These are phyloP conservation scores for Tenthredo scrophulariae DNA, from an alignment of 2,888 invertebrate species.

Conservation along the genomic window DNA sequence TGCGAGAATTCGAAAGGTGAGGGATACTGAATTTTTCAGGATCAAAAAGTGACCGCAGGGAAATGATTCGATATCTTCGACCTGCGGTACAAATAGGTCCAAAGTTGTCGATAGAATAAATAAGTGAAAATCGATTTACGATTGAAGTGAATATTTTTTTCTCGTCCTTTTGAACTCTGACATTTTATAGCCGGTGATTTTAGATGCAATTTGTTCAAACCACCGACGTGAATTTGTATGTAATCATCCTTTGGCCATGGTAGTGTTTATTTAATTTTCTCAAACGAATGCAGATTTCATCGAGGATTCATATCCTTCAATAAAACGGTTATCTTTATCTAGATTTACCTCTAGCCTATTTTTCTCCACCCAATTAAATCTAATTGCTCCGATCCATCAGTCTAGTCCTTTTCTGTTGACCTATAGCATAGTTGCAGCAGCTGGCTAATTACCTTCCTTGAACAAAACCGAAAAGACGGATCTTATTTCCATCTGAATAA, in stretches of 20 bases:
- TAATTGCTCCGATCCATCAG: conserved; percentile 25
- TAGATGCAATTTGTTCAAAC: background rate
- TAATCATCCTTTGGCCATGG: background rate
- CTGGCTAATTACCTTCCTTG: conserved; percentile 14
- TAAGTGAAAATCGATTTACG: background rate
- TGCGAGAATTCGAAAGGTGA: background rate
- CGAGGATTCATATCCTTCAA: background rate
- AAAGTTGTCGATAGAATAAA: background rate
- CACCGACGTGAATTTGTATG: background rate
- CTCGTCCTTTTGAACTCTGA: background rate
- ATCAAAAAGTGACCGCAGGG: background rate
- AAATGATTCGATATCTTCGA: background rate
- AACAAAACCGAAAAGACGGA: conserved; percentile 7
- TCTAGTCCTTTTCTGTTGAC: background rate
- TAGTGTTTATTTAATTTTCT: background rate
- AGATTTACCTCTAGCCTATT: background rate
- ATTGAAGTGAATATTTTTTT: background rate
- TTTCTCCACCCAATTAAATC: conserved; percentile 27
- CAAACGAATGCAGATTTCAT: background rate
- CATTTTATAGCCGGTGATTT: background rate
- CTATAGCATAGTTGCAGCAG: background rate
- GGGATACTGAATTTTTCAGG: background rate
- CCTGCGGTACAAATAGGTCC: background rate
- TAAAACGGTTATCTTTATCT: background rate
- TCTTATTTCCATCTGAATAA: background rate